A percentile compares a stretch with the other conserved stretches of the same genome.
These are phyloP conservation scores for Danio albolineatus DNA, from an alignment of 2,797 vertebrate species.

Conservation along the genomic window DNA sequence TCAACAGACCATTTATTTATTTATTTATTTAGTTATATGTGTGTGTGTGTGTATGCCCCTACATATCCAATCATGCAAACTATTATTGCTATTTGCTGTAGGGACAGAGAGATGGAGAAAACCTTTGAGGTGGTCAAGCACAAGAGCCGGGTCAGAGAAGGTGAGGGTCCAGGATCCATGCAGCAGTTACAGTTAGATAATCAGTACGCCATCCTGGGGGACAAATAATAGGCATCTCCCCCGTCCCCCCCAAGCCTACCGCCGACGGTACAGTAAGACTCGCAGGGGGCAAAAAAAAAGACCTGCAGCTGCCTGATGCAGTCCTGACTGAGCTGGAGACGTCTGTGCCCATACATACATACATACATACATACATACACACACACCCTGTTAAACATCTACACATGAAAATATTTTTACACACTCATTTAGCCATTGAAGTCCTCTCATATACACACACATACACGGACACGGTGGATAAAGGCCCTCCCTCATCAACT, in stretches of 20 bases:
- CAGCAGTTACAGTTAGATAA: conserved; percentile 97
- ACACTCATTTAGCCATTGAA: conserved; percentile 43
- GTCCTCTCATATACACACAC: conserved; percentile 33
- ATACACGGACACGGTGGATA: conserved; percentile 67
- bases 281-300: conserved; percentile 80
- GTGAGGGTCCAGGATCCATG: conserved; percentile 83
- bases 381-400: background rate
- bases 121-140: conserved; percentile 98
- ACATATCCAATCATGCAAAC: background rate
- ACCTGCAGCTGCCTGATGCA: conserved; percentile 84
- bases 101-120: conserved; percentile 98
- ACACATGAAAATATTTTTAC: conserved; percentile 35
- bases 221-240: conserved; percentile 86
- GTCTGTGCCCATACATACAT: conserved; percentile 56
- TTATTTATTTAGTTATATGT: no score
- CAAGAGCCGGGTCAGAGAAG: conserved; percentile 94
- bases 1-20: no score
- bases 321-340: conserved; percentile 75
- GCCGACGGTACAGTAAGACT: conserved; percentile 81
- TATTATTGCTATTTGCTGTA: conserved; percentile 65
- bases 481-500: conserved; percentile 68
- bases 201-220: conserved; percentile 96
- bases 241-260: conserved; percentile 75
- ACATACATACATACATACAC: conserved; percentile 34
- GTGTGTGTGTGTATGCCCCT: no score